Evolutionary conservation across 1,140 invertebrate species (phyloP), one percentile per base, ranked within the genome.

Genomic region (Hyles vespertilio): DNA sequence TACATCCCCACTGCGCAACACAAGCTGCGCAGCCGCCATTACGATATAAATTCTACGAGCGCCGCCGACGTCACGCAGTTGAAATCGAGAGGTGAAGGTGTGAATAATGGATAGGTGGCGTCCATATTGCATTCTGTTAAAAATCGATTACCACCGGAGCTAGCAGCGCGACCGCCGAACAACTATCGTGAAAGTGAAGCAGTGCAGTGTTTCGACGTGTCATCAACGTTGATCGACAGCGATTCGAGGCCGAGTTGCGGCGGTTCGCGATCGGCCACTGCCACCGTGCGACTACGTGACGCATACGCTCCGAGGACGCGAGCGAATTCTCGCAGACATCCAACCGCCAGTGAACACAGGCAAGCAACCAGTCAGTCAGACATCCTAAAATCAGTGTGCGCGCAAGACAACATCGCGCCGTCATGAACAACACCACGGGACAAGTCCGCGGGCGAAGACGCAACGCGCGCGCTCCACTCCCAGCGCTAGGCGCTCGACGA

Each of bases 151-250:
- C 82, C 81, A 84, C 77, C 81, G 80, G 79, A 88, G 85, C 76
- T 88, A 88, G 85, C 84, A 88, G 85, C 66, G 84, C 72, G 80
- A 77, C 76, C 74, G 79, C 76, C 81, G 78, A 79, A 77, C 65
- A 69, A 70, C 54, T 62, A 75, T 80, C 80, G 84, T 84, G 81
- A 84, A 87, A 87, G 81, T 87, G 70, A 79, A 81, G 66, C 69
- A 80, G 77, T 80, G 65, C 63, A 84, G 84, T 86, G 84, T 87
- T 87, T 87, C 82, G 78, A 86, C 84, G 84, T 86, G 84, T 87
- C 84, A 84, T 85, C 82, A 73, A 70, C 67, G 80, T 68, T 76
- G 83, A 87, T 85, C 76, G 84, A 85, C 82, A 85, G 71, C 72
- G 74, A 77, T 77, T 79, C 77, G 84, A 87, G 76, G 82, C 84